A percentile compares a stretch with the other conserved stretches of the same genome.
phyloP scores from a whole-genome alignment of 2,113 vertebrate genomes.

The Choloepus hoffmanni region DNA sequence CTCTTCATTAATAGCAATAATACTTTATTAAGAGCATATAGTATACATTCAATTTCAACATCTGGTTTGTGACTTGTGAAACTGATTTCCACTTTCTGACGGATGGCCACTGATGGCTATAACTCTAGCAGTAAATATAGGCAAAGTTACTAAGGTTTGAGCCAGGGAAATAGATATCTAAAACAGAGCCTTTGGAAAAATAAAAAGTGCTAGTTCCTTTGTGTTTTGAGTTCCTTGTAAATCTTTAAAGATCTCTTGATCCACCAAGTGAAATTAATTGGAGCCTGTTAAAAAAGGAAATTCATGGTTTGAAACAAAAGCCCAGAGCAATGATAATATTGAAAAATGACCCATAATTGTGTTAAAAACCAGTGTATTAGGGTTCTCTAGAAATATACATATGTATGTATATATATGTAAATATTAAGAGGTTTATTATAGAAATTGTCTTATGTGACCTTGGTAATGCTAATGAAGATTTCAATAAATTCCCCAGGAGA shows the following conservation, averaged over 20 bases:
- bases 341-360: slow-evolving; percentile 63
- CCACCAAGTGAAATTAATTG: slow-evolving; percentile 42
- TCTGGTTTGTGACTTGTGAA: slow-evolving; percentile 4
- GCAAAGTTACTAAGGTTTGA: slow-evolving; percentile 18
- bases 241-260: slow-evolving; percentile 52
- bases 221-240: slow-evolving; percentile 23
- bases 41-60: neutral
- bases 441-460: too few relatives aligned
- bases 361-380: slow-evolving; percentile 11
- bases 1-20: neutral
- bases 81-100: slow-evolving; percentile 13
- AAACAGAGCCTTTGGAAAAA: neutral
- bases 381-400: too few relatives aligned
- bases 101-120: neutral
- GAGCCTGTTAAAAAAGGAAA: slow-evolving; percentile 54
- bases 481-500: too few relatives aligned
- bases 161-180: neutral
- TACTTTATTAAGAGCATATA: neutral
- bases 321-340: slow-evolving; percentile 17
- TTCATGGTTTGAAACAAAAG: slow-evolving; percentile 64
- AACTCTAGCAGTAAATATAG: neutral
- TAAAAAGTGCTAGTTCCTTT: neutral
- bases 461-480: too few relatives aligned
- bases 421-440: too few relatives aligned
- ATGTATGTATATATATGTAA: too few relatives aligned